phyloP scores from a whole-genome alignment of 2,888 invertebrate genomes.

The Aleiodes leptofemur region DNA sequence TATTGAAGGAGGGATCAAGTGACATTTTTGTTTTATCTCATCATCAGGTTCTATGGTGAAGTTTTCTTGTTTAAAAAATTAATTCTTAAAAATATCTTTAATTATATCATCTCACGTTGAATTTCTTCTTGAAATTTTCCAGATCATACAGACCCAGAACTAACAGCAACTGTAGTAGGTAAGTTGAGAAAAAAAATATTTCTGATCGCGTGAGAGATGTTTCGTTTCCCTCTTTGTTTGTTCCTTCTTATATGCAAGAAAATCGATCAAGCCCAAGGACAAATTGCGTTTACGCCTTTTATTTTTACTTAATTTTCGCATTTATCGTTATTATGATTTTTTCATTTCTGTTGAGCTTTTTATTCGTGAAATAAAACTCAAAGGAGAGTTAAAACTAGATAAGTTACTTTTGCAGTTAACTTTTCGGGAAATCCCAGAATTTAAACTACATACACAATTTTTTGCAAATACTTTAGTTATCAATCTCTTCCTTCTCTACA shows the following conservation, averaged over 20 bases:
- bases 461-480: no score
- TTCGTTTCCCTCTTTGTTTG: background rate
- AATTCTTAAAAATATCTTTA: no score
- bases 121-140: background rate
- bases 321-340: background rate
- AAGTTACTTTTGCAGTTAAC: no score
- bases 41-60: no score
- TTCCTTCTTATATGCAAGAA: background rate
- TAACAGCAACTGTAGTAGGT: constrained; percentile 14
- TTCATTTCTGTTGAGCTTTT: background rate
- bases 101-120: no score
- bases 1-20: no score
- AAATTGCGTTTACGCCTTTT: constrained; percentile 5
- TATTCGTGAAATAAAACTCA: background rate
- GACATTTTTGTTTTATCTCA: no score
- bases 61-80: no score
- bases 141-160: background rate
- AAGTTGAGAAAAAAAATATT: background rate
- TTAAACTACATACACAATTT: no score
- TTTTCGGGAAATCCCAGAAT: no score
- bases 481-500: no score
- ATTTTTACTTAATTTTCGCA: background rate
- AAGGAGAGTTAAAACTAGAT: no score
- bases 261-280: constrained; percentile 25
- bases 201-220: constrained; percentile 26